phyloP scores from a whole-genome alignment of 64 coral and sea anemone species.

The Porites australiensis region DNA sequence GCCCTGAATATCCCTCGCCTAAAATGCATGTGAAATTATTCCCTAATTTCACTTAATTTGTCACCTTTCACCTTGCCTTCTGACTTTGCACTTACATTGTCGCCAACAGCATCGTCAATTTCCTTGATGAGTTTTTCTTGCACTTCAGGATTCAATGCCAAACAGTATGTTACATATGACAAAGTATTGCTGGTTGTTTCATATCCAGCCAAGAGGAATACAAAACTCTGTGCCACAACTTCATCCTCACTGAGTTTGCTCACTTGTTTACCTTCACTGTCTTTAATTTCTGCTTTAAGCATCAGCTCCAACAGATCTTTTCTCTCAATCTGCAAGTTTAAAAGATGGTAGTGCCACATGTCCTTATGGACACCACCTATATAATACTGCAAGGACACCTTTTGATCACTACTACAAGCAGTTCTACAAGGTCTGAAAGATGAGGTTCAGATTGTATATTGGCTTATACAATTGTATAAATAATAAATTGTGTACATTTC shows the following conservation, averaged over 20 bases:
- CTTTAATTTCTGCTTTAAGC: slow-evolving; percentile 13
- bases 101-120: slow-evolving; percentile 33
- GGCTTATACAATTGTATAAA: no score
- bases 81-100: not conserved
- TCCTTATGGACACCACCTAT: no score
- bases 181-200: slow-evolving; percentile 58
- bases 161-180: slow-evolving; percentile 9
- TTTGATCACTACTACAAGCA: no score
- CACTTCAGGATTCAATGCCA: slow-evolving; percentile 53
- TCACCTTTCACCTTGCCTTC: no score
- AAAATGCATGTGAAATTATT: no score
- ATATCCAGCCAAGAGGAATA: slow-evolving; percentile 57
- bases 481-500: no score
- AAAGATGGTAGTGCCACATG: no score
- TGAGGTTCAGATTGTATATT: no score
- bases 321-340: not conserved
- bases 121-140: slow-evolving; percentile 55
- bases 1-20: no score
- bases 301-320: slow-evolving; percentile 49
- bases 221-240: slow-evolving; percentile 46
- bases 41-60: no score
- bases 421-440: no score
- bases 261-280: not conserved
- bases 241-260: slow-evolving; percentile 46
- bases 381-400: no score